Percentiles rank a stretch among this genome's conserved stretches.
Conservation (phyloP, 2,888 invertebrate genomes). For the Xestoiulus laeticollis region DNA sequence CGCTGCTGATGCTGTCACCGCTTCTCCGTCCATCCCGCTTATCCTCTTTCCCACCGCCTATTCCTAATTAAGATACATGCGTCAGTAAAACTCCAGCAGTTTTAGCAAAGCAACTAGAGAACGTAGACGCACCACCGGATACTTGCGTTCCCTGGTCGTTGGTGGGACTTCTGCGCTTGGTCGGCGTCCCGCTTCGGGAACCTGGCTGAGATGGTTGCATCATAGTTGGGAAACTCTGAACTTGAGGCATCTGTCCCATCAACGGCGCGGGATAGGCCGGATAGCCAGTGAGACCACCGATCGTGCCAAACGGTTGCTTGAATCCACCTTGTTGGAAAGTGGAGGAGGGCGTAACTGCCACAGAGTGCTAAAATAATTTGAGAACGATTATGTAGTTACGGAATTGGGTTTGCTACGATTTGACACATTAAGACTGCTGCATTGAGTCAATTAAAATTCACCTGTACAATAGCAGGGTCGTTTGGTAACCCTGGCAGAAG, state of each 20-base stretch:
- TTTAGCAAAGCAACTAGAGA: neutral
- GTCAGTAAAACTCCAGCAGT: neutral
- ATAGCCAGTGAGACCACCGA: constrained; percentile 56
- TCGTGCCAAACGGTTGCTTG: constrained; percentile 58
- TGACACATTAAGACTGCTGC: no score
- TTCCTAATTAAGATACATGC: neutral
- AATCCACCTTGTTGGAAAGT: constrained; percentile 56
- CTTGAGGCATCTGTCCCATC: constrained; percentile 51
- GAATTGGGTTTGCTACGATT: no score
- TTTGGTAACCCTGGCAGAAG: constrained; percentile 74
- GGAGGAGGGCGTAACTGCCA: constrained; percentile 72
- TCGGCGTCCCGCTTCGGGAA: constrained; percentile 66
- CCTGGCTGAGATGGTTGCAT: constrained; percentile 41
- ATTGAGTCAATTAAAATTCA: constrained; percentile 51
- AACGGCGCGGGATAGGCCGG: constrained; percentile 48
- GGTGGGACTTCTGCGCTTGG: constrained; percentile 80
- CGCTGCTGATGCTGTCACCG: neutral
- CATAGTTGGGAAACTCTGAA: constrained; percentile 46
- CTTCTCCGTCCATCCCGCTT: constrained; percentile 29
- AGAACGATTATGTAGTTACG: no score
- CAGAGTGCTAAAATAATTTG: constrained; percentile 56
- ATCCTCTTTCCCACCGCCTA: constrained; percentile 20
- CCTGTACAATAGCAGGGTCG: constrained; percentile 96
- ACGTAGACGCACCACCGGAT: constrained; percentile 44
- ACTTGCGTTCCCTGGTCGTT: constrained; percentile 85